These are phyloP conservation scores for Clupea harengus DNA, from an alignment of 2,113 vertebrate genomes.

Conservation along the genomic window DNA sequence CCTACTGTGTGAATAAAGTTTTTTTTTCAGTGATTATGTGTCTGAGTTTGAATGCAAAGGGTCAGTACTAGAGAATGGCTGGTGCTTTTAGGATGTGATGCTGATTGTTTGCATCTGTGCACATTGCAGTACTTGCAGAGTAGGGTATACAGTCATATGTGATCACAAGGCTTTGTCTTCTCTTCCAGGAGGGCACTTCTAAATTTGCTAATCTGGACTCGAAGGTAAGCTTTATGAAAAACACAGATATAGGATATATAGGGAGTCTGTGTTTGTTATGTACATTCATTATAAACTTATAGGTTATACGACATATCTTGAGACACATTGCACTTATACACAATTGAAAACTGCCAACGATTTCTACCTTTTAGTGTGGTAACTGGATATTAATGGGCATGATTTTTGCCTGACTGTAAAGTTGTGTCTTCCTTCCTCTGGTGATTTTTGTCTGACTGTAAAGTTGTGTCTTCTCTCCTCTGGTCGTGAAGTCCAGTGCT, in stretches of 20 bases:
- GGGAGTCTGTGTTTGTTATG: neutral
- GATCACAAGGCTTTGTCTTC: constrained; percentile 17
- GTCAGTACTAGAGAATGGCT: neutral
- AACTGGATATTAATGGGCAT: neutral
- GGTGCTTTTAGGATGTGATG: neutral
- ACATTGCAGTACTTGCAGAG: neutral
- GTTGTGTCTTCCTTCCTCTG: too few species aligned
- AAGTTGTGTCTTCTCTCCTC: neutral
- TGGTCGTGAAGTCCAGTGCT: constrained; percentile 53
- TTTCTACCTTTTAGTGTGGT: neutral
- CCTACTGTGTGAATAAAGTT: neutral
- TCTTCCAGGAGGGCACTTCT: constrained; percentile 58
- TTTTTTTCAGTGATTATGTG: neutral
- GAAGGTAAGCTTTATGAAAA: constrained; percentile 63
- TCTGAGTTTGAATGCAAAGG: neutral
- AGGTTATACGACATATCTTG: neutral
- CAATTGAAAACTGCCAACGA: neutral
- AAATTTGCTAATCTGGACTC: constrained; percentile 70
- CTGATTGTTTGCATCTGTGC: neutral
- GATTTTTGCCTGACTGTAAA: neutral
- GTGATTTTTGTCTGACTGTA: too few species aligned
- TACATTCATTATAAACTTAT: neutral
- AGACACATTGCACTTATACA: neutral
- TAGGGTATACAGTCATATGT: neutral
- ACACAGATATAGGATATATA: constrained; percentile 57